Conservation (phyloP, 2,797 vertebrate species). For the Gephyroberyx darwinii region DNA sequence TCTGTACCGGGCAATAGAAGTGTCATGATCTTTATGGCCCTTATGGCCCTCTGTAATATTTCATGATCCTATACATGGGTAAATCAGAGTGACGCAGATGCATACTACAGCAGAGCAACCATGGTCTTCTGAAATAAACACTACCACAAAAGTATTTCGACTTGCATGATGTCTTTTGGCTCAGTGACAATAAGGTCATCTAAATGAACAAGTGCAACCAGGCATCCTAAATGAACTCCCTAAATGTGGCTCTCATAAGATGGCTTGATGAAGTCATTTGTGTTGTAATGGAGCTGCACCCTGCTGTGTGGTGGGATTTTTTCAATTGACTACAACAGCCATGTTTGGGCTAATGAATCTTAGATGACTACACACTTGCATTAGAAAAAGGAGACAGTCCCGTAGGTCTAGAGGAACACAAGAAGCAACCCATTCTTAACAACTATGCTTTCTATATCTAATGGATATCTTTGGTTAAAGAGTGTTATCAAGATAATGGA, state of each 20-base stretch:
- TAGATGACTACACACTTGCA: conserved; percentile 54
- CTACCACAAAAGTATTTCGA: conserved; percentile 26
- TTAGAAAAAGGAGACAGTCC: conserved; percentile 46
- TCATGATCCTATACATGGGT: conserved; percentile 72
- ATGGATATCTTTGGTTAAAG: neutral
- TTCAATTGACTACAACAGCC: conserved; percentile 53
- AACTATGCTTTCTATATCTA: neutral
- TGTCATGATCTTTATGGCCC: conserved; percentile 66
- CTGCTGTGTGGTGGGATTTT: conserved; percentile 60
- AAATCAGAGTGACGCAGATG: conserved; percentile 59
- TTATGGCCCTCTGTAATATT: conserved; percentile 77
- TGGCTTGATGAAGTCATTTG: conserved; percentile 64
- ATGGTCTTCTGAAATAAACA: conserved; percentile 40
- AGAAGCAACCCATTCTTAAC: conserved; percentile 10
- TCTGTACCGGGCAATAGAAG: conserved; percentile 45
- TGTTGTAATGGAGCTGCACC: conserved; percentile 60
- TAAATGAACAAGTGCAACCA: conserved; percentile 59
- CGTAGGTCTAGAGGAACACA: conserved; percentile 22
- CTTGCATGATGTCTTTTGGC: conserved; percentile 46
- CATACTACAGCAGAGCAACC: conserved; percentile 29
- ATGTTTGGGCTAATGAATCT: conserved; percentile 61
- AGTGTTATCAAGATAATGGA: neutral
- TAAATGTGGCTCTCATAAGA: conserved; percentile 64
- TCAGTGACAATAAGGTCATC: conserved; percentile 64
- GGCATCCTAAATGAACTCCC: conserved; percentile 68